Evolutionary conservation across 2,888 invertebrate genomes (phyloP), one percentile per base, ranked within the genome.

Genomic region (Venusia cambrica): DNA sequence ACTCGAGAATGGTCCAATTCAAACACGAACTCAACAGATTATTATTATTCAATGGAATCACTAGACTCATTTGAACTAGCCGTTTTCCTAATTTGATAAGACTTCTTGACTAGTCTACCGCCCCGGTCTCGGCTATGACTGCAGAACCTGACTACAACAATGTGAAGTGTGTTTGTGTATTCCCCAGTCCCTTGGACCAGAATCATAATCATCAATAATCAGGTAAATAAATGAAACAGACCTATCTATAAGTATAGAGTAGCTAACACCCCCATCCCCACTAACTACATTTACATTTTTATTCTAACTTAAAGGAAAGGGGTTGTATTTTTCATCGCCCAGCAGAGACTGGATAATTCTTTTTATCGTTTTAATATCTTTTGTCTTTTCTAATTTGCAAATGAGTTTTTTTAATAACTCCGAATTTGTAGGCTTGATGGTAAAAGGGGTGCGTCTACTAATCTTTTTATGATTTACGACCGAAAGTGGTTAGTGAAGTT

Each of bases 341-440:
- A 57, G 61, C 56, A 58, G 66, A 66, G 73, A 68, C 64, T 55
- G 46, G 62, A 83, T 79, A 79, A 84, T 80, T 75, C 77, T 75
- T 67, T 84, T 81, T 81, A 84, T 81, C 78, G 71, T 73, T 75
- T 73, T 77, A 78, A 77, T 77, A 85, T 81, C 77, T 77, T 74
- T 81, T 79, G 83, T 84, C 81, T 83, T 79, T 77, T 67, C 65
- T 76, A 84, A 84, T 84, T 84, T 81, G 83, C 77, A 80, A 84
- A 85, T 84, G 81, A 83, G 77, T 81, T 83, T 84, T 84, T 85
- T 84, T 85, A 83, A 85, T 83, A 81, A 83, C 74, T 66, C 67
- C 80, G 73, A 81, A 80, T 84, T 85, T 69, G 79, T 77, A 77
- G 71, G 66, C 54, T 53, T 52, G 26, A 11, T 8, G 21, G 34